These are phyloP conservation scores for Asteroscopus sphinx DNA, from an alignment of 2,888 invertebrate species.

Conservation along the genomic window DNA sequence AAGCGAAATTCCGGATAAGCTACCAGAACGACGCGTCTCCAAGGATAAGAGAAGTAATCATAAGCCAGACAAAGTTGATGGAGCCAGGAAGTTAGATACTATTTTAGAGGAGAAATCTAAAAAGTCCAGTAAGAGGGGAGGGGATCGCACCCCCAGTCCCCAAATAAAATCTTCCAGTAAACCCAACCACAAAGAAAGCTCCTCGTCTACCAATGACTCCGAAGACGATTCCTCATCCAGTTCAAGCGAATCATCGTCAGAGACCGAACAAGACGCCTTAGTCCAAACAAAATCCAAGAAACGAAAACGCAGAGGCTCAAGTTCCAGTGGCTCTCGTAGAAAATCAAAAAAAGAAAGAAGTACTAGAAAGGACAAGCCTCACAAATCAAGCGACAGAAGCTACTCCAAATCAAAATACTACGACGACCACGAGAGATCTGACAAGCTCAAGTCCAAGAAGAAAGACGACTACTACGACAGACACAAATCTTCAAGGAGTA, in stretches of 20 bases:
- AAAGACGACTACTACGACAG: conserved; percentile 76
- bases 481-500: conserved; percentile 73
- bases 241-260: conserved; percentile 71
- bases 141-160: conserved; percentile 78
- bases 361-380: conserved; percentile 69
- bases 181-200: conserved; percentile 77
- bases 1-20: conserved; percentile 79
- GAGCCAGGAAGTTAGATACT: conserved; percentile 71
- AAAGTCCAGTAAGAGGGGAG: conserved; percentile 72
- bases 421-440: conserved; percentile 72
- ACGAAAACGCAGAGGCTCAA: conserved; percentile 78
- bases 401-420: conserved; percentile 71
- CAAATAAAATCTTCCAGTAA: conserved; percentile 63
- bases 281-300: conserved; percentile 73
- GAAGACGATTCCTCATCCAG: conserved; percentile 77
- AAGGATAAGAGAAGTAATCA: conserved; percentile 77
- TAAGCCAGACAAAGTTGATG: conserved; percentile 78
- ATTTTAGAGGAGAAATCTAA: conserved; percentile 78
- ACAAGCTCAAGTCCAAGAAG: conserved; percentile 70
- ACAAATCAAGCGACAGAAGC: conserved; percentile 70
- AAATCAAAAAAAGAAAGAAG: conserved; percentile 76
- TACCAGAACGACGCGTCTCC: conserved; percentile 72
- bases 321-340: conserved; percentile 73
- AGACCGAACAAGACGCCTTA: conserved; percentile 69
- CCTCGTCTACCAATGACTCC: conserved; percentile 80